These are phyloP conservation scores for Calameuta filiformis DNA, from an alignment of 2,888 invertebrate species.

Conservation along the genomic window DNA sequence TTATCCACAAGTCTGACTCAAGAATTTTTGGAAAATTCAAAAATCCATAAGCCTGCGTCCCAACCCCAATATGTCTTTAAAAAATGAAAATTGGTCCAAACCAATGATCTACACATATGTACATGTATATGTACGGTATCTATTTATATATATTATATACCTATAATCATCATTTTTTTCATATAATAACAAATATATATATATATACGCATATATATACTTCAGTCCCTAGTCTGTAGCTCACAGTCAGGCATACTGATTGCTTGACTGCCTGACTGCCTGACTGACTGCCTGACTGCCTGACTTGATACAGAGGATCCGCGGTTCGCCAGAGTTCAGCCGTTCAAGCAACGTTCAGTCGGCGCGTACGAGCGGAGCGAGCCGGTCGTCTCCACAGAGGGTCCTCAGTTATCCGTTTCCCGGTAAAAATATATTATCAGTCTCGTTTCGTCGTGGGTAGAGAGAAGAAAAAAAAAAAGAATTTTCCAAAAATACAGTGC, in stretches of 20 bases:
- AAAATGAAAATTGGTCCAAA: too few species aligned
- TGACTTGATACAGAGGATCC: conserved; percentile 19
- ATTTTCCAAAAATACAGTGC: not conserved
- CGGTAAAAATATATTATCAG: not conserved
- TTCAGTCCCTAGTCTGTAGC: not conserved
- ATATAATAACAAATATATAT: not conserved
- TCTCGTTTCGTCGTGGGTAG: conserved; percentile 7
- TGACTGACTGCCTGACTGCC: too few species aligned
- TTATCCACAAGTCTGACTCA: too few species aligned
- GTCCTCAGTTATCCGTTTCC: not conserved
- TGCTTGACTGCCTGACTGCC: not conserved
- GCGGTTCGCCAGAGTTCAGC: conserved; percentile 33
- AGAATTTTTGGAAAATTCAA: too few species aligned
- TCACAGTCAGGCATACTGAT: not conserved
- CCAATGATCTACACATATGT: too few species aligned
- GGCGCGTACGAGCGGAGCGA: conserved; percentile 46
- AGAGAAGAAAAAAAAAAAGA: too few species aligned
- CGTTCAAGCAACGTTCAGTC: conserved; percentile 40
- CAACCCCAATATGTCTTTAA: too few species aligned
- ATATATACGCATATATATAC: not conserved
- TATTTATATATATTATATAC: too few species aligned
- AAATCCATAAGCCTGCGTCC: too few species aligned
- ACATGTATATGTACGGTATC: too few species aligned
- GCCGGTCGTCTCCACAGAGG: conserved; percentile 28
- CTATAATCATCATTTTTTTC: not conserved